These are phyloP conservation scores for Melanaphis sacchari DNA, from an alignment of 1,140 invertebrate genomes.

Conservation along the genomic window DNA sequence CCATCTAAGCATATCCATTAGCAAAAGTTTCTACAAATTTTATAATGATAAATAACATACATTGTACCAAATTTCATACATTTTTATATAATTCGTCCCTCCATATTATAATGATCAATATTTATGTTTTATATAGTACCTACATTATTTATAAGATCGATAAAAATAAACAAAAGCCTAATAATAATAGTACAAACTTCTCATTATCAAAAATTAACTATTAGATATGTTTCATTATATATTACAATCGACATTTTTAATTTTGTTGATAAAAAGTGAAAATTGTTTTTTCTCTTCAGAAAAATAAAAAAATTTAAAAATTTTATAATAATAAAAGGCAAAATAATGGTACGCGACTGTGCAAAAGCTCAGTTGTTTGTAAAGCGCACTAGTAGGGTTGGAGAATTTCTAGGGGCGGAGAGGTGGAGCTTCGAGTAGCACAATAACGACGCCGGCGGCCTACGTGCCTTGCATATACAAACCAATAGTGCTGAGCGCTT, in stretches of 20 bases:
- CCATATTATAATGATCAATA: not conserved
- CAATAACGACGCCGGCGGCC: constrained; percentile 54
- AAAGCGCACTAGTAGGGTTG: constrained; percentile 7
- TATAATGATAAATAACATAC: not conserved
- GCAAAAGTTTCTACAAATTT: not conserved
- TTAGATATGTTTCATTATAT: not conserved
- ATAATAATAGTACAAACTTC: not conserved
- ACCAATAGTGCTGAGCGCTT: constrained; percentile 41
- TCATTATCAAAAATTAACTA: not conserved
- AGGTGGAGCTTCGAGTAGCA: constrained; percentile 56
- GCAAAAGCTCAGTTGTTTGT: constrained; percentile 42
- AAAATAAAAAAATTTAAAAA: not conserved
- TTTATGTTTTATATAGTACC: not conserved
- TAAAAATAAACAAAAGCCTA: not conserved
- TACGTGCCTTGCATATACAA: constrained; percentile 53
- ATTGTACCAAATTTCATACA: not conserved
- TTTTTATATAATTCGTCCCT: not conserved
- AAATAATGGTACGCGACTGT: not conserved
- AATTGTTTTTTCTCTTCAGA: not conserved
- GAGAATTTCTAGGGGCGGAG: constrained; percentile 20
- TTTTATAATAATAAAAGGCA: not conserved
- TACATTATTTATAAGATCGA: not conserved
- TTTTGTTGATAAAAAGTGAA: not conserved
- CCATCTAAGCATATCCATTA: not conserved
- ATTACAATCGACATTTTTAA: not conserved